These are phyloP conservation scores for Cartodere bifasciata DNA, from an alignment of 2,888 invertebrate species.

Conservation along the genomic window DNA sequence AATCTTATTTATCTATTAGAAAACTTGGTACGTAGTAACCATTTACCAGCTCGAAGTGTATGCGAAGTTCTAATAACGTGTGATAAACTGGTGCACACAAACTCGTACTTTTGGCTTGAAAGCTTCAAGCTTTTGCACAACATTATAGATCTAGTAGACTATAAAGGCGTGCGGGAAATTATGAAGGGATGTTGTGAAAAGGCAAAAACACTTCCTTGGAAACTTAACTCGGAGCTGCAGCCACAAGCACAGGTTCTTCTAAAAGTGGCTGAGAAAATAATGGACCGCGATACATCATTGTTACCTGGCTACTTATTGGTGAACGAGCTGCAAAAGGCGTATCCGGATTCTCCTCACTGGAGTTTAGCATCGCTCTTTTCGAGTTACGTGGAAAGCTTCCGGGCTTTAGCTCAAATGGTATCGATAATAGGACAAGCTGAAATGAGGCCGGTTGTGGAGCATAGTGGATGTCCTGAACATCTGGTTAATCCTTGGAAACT, in stretches of 20 bases:
- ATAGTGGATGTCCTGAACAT: constrained; percentile 81
- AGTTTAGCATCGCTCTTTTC: constrained; percentile 76
- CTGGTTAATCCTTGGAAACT: constrained; percentile 87
- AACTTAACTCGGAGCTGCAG: constrained; percentile 65
- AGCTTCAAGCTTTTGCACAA: constrained; percentile 72
- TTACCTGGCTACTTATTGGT: constrained; percentile 91
- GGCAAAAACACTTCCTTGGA: constrained; percentile 66
- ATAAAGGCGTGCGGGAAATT: constrained; percentile 87
- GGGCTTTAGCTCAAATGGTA: constrained; percentile 90
- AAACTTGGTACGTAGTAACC: constrained; percentile 56
- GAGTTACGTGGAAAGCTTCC: constrained; percentile 80
- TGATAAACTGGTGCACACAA: constrained; percentile 69
- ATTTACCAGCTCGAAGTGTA: constrained; percentile 67
- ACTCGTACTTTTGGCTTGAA: constrained; percentile 82
- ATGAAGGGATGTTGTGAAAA: constrained; percentile 90
- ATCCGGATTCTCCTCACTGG: constrained; percentile 88
- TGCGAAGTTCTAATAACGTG: constrained; percentile 77
- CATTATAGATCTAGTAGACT: constrained; percentile 84
- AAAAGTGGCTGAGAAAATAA: constrained; percentile 74
- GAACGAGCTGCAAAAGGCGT: constrained; percentile 86
- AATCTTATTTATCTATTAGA: constrained; percentile 65
- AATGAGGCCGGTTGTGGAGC: constrained; percentile 89
- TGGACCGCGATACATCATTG: constrained; percentile 83
- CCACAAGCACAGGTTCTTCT: constrained; percentile 72
- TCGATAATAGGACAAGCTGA: constrained; percentile 81